Evolutionary conservation across 2,113 vertebrate genomes (phyloP).

Genomic region (Carassius carassius): DNA sequence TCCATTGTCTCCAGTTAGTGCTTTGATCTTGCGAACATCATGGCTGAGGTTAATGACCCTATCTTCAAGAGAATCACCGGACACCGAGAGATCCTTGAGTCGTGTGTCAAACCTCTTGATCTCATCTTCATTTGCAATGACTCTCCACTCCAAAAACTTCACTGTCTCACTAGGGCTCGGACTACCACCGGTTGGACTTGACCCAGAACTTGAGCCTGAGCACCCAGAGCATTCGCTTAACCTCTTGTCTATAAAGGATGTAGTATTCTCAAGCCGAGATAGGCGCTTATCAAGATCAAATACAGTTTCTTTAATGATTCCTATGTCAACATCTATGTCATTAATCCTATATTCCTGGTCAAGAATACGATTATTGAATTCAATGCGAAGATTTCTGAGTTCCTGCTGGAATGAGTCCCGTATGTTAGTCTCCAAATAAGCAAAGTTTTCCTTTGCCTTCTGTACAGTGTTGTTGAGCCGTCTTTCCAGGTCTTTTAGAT

Average conservation of each 20-base stretch:
- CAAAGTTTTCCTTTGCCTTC: conserved; percentile 68
- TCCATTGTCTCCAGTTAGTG: conserved; percentile 68
- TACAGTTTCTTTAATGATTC: conserved; percentile 66
- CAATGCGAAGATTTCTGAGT: conserved; percentile 64
- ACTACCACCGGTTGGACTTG: conserved; percentile 4
- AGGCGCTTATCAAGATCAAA: conserved; percentile 64
- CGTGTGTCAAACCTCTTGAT: conserved; percentile 76
- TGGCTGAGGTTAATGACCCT: conserved; percentile 76
- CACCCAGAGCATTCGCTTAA: conserved; percentile 63
- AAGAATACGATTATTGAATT: conserved; percentile 72
- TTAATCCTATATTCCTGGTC: conserved; percentile 69
- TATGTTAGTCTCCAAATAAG: conserved; percentile 64
- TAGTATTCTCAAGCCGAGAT: conserved; percentile 64
- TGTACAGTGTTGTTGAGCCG: conserved; percentile 77
- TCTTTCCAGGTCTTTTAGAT: conserved; percentile 78
- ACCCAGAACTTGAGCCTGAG: conserved; percentile 42
- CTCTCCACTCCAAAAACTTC: conserved; percentile 79
- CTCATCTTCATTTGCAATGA: conserved; percentile 78
- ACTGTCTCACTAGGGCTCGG: conserved; percentile 60
- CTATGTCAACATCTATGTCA: conserved; percentile 73
- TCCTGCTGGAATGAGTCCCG: conserved; percentile 70
- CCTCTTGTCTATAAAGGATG: conserved; percentile 63
- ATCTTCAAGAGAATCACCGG: conserved; percentile 74
- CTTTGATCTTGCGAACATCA: conserved; percentile 71
- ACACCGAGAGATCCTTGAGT: conserved; percentile 78